A percentile compares a stretch with the other conserved stretches of the same genome.
Evolutionary conservation across 2,888 invertebrate genomes (phyloP).

Genomic region (Belgica antarctica): DNA sequence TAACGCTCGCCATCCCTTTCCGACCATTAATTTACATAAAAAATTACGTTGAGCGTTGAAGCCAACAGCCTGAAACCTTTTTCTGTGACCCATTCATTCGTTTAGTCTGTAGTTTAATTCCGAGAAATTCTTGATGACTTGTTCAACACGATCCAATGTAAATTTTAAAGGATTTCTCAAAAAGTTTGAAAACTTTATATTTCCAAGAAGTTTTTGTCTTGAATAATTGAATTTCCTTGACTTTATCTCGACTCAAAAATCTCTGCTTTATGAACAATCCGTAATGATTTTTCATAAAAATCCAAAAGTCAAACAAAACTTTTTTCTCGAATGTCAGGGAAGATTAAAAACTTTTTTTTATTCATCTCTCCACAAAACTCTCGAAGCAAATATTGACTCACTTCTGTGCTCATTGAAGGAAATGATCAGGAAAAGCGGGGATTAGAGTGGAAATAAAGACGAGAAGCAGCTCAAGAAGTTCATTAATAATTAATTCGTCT

Average conservation of each 20-base stretch:
- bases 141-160: too few relatives aligned
- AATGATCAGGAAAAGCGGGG: not conserved
- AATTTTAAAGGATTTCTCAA: too few relatives aligned
- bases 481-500: conserved; percentile 32
- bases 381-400: conserved; percentile 38
- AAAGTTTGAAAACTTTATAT: too few relatives aligned
- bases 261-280: too few relatives aligned
- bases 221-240: too few relatives aligned
- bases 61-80: too few relatives aligned
- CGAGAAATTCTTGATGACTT: too few relatives aligned
- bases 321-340: conserved; percentile 42
- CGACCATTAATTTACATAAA: conserved; percentile 34
- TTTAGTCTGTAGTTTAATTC: too few relatives aligned
- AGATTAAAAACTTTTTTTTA: conserved; percentile 39
- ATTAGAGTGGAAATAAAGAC: not conserved
- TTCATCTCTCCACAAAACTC: not conserved
- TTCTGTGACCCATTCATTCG: too few relatives aligned
- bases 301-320: conserved; percentile 30
- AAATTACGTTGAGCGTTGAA: not conserved
- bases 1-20: not conserved
- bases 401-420: not conserved
- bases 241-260: too few relatives aligned
- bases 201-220: too few relatives aligned
- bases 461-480: conserved; percentile 24
- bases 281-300: not conserved